phyloP scores from a whole-genome alignment of 1,140 invertebrate species.

The Drosophila suzukii region DNA sequence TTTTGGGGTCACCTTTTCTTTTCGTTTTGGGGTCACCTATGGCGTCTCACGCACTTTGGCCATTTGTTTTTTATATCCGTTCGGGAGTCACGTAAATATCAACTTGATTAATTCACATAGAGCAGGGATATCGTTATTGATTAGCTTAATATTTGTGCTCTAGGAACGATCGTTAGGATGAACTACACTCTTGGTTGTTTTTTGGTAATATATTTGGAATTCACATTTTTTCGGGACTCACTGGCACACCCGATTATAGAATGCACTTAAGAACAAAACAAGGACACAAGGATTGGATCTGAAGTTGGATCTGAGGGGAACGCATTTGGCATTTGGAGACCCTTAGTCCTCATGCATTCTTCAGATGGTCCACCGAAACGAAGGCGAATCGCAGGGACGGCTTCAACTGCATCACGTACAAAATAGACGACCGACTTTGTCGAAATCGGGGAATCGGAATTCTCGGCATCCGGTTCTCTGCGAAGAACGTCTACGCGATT shows the following conservation, averaged over 20 bases:
- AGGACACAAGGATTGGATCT: conserved; percentile 12
- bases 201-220: not conserved
- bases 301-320: conserved; percentile 27
- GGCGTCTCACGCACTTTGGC: conserved; percentile 46
- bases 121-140: conserved; percentile 40
- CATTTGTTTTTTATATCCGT: conserved; percentile 28
- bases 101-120: conserved; percentile 47
- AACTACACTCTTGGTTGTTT: conserved; percentile 4
- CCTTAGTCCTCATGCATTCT: conserved; percentile 32
- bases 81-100: conserved; percentile 39
- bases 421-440: conserved; percentile 37
- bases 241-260: conserved; percentile 15
- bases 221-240: conserved; percentile 9
- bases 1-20: not conserved
- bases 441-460: conserved; percentile 12
- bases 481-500: conserved; percentile 62
- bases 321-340: conserved; percentile 17
- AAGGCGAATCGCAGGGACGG: conserved; percentile 20
- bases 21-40: conserved; percentile 38
- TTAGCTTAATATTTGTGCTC: conserved; percentile 27
- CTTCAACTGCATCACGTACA: conserved; percentile 41
- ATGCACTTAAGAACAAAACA: conserved; percentile 22
- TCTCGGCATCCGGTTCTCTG: conserved; percentile 30
- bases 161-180: conserved; percentile 43
- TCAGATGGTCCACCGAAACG: conserved; percentile 21